phyloP scores from a whole-genome alignment of 2,888 invertebrate species.

The Argyresthia goedartella region DNA sequence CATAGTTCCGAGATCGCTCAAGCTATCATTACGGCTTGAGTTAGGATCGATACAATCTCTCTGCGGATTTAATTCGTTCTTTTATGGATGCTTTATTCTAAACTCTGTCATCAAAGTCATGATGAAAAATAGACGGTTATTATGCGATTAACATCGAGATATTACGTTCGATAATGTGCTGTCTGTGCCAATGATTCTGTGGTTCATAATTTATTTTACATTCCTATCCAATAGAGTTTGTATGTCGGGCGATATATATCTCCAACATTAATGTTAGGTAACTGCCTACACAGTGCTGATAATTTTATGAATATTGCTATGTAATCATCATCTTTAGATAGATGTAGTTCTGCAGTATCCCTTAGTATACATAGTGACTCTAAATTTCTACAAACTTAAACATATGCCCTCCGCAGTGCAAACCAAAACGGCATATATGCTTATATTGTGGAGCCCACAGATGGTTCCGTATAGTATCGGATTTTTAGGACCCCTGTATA shows the following conservation, averaged over 20 bases:
- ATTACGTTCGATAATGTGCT: background rate
- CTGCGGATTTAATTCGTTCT: constrained; percentile 19
- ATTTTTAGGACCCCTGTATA: too few species aligned
- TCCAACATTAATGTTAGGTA: background rate
- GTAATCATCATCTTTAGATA: too few species aligned
- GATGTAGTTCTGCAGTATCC: too few species aligned
- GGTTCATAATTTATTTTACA: background rate
- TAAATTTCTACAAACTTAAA: too few species aligned
- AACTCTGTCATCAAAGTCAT: background rate
- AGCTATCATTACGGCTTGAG: constrained; percentile 42
- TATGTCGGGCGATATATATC: background rate
- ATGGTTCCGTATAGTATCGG: too few species aligned
- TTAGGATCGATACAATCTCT: constrained; percentile 27
- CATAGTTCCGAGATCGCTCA: background rate
- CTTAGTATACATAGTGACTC: too few species aligned
- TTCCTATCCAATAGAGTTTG: background rate
- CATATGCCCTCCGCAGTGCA: too few species aligned
- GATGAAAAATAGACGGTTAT: background rate
- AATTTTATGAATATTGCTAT: background rate
- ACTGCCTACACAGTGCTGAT: background rate
- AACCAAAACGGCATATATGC: too few species aligned
- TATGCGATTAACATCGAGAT: background rate
- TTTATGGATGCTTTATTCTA: background rate
- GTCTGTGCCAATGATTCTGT: background rate
- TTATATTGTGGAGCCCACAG: too few species aligned